A percentile compares a stretch with the other conserved stretches of the same genome.
Conservation (phyloP, 64 coral and sea anemone genomes). For the Anthopleura sola region DNA sequence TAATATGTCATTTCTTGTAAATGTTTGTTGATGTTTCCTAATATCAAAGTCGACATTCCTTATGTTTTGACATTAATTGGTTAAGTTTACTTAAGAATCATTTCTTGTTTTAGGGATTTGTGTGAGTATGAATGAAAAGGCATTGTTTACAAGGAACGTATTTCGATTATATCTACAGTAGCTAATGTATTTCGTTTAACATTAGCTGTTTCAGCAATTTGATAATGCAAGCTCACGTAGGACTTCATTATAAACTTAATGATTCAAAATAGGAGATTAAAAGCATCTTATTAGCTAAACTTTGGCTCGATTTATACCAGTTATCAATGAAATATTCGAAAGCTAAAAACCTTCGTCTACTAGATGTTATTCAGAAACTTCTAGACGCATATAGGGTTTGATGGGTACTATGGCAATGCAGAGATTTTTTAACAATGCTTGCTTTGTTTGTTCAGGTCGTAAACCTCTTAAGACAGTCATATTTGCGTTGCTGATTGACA, state of each 20-base stretch:
- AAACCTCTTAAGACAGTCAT: background rate
- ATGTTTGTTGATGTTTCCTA: background rate
- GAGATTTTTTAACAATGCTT: background rate
- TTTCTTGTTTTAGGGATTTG: background rate
- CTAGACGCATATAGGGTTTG: background rate
- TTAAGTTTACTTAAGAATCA: background rate
- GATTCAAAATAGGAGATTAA: background rate
- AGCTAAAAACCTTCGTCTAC: background rate
- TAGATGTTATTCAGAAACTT: background rate
- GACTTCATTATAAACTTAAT: background rate
- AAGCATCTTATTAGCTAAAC: background rate
- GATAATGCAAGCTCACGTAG: background rate
- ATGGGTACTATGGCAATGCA: background rate
- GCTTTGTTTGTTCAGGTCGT: background rate
- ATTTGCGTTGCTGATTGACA: background rate
- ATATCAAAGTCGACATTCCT: background rate
- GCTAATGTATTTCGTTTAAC: background rate
- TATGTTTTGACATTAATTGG: slow-evolving; percentile 1
- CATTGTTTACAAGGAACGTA: background rate
- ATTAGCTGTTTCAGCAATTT: too few relatives aligned
- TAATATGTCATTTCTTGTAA: background rate
- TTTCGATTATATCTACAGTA: background rate
- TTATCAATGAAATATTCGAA: background rate
- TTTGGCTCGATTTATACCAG: background rate
- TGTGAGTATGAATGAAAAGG: background rate